phyloP scores from a whole-genome alignment of 2,888 invertebrate species.

The Dolomedes plantarius region DNA sequence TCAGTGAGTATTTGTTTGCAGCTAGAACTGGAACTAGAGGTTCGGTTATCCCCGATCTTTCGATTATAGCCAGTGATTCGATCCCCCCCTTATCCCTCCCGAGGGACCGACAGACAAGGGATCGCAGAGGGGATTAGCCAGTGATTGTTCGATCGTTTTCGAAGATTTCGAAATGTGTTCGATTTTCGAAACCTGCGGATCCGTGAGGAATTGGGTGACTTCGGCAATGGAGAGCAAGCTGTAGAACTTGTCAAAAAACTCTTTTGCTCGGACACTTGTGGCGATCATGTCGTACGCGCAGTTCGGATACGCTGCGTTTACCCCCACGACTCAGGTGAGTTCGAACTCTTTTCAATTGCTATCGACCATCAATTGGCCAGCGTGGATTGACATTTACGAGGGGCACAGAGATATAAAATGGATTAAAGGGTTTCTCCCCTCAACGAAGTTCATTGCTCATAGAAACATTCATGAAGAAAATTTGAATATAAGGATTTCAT shows the following conservation, averaged over 20 bases:
- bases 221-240: constrained; percentile 4
- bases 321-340: constrained; percentile 90
- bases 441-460: too few relatives aligned
- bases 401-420: too few relatives aligned
- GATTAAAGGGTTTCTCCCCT: too few relatives aligned
- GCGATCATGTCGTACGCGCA: constrained; percentile 86
- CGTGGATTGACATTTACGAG: too few relatives aligned
- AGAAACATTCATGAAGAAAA: too few relatives aligned
- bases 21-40: constrained; percentile 41
- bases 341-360: not conserved
- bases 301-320: constrained; percentile 93
- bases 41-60: constrained; percentile 28
- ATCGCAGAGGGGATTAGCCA: not conserved
- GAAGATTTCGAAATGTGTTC: not conserved
- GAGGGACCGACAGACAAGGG: not conserved
- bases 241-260: constrained; percentile 6
- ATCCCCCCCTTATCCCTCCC: not conserved
- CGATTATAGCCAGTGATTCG: constrained; percentile 5
- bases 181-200: not conserved
- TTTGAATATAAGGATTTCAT: too few relatives aligned
- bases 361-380: too few relatives aligned
- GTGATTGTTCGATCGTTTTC: not conserved
- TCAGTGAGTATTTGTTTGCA: constrained; percentile 68
- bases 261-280: not conserved
- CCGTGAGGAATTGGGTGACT: not conserved